Conservation (phyloP, 2,113 vertebrate genomes). For the Osmerus mordax region DNA sequence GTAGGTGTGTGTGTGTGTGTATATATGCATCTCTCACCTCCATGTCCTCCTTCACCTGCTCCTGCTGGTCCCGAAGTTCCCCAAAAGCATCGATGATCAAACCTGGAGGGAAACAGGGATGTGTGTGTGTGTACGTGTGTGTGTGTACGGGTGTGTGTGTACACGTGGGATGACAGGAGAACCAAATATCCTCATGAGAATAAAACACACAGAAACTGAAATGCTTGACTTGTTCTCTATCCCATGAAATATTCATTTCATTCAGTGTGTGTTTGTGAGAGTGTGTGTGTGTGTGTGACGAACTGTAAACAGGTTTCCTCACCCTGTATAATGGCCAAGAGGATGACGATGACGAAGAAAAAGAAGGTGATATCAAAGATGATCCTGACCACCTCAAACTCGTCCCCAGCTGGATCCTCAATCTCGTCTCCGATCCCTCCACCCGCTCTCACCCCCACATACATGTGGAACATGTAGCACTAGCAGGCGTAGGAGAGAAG, state of each 20-base stretch:
- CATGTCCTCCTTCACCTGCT: slow-evolving; percentile 51
- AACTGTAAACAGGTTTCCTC: slow-evolving; percentile 23
- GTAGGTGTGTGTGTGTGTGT: not conserved
- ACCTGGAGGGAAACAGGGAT: slow-evolving; percentile 20
- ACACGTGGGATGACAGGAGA: not conserved
- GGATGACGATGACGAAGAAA: slow-evolving; percentile 96
- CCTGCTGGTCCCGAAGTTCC: slow-evolving; percentile 47
- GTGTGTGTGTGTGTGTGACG: not conserved
- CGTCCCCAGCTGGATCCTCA: slow-evolving; percentile 91
- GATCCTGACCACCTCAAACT: slow-evolving; percentile 92
- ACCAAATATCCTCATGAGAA: not conserved
- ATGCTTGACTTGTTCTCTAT: no score
- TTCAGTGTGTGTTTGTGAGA: no score
- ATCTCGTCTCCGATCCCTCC: slow-evolving; percentile 96
- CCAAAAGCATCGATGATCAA: slow-evolving; percentile 50
- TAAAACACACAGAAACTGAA: not conserved
- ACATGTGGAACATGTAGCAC: slow-evolving; percentile 99
- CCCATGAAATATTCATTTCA: no score
- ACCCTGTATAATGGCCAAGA: slow-evolving; percentile 97
- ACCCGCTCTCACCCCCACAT: slow-evolving; percentile 90
- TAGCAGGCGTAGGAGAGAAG: slow-evolving; percentile 35
- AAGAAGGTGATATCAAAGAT: slow-evolving; percentile 98
- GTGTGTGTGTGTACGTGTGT: not conserved
- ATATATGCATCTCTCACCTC: slow-evolving; percentile 29
- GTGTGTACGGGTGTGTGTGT: not conserved